Base-by-base conservation (phyloP, 2,113 vertebrate species). In the Apeltes quadracus region DNA sequence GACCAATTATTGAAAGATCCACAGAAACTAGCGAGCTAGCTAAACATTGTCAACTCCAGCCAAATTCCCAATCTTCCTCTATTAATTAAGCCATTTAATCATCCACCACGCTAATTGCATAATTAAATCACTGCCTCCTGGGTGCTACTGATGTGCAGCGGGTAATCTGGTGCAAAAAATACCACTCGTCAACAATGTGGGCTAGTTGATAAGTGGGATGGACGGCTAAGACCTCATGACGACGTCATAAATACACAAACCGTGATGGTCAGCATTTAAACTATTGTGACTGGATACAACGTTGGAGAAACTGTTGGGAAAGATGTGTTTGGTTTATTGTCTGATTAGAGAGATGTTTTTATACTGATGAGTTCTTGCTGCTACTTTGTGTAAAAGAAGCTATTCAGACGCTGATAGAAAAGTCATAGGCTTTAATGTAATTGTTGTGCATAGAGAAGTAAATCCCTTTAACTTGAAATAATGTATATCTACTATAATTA, bases 71-170 rank as follows among this genome's bases (percentile, higher is more conserved):
- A 91, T 93, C 88, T 92, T 82, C 68, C 84, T 88, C 87, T 90
- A 92, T 94, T 92, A 92, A 91, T 91, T 89, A 91, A 91, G 88
- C 91, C 89, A 90, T 93, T 93, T 91, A 93, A 92, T 93, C 90
- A 92, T 89, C 89, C 92, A 87, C 90, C 76, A 87, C 86, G 87
- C 91, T 93, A 94, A 93, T 92, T 93, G 90, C 90, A 77, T 93
- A 93, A 93, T 93, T 91, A 93, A 93, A 93, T 94, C 91, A 91
- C 81, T 82, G 88, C 88, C 90, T 90, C 89, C 89, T 92, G 87
- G 88, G 87, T 90, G 86, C 65, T 85, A 91, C 85, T 92, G 89
- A 90, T 92, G 90, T 90, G 89, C 86, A 76, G 79, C 78, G 87
- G 86, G 80, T 90, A 90, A 90, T 92, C 89, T 92, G 91, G 87